Evolutionary conservation across 2,113 vertebrate species (phyloP), one percentile per base, ranked within the genome.

Genomic region (Rhabdomys dilectus): DNA sequence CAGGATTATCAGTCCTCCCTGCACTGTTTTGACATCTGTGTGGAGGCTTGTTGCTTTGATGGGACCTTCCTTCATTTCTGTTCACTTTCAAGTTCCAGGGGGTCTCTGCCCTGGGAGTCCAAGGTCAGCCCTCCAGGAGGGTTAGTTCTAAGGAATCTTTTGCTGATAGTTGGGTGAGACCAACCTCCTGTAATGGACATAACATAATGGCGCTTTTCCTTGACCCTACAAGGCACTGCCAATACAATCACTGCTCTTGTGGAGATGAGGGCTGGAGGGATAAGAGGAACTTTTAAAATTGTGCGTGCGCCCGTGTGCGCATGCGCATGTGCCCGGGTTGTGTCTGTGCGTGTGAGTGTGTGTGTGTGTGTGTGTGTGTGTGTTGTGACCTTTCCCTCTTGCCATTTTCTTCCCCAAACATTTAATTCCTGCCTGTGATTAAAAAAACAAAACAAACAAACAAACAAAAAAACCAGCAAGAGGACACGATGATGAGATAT

Each of bases 161-260:
- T 76, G 56, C 81, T 62, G 60, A 26, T 31, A 53, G 0, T 7
- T 7, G 7, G 51, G 60, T 78, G 66, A 88, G 51, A 58, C n/a
- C 2, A 31, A 82, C 53, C 45, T 95, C 45, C 29, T 66, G 7
- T 66, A 53, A 92, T 42, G 48, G 0, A 3, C 17, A 53, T 53
- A 75, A 70, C 80, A 92, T 91, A 58, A 62, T 7, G 24, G 10
- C n/a, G 48, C 45, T 19, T 91, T 92, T 81, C 89, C 81, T 96
- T 60, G 48, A 94, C 39, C 45, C 53, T 48, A n/a, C 48, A 7
- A 76, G 81, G 3, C 4, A 58, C 51, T 21, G 29, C 34, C 42
- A 11, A 53, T 24, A 31, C 39, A 36, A 10, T 45, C 72, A 89
- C 4, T 70, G 24, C 21, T 10, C 22, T 16, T 6, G 31, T 24